phyloP scores from a whole-genome alignment of 2,888 invertebrate genomes.

The Acanthosepion esculentum region DNA sequence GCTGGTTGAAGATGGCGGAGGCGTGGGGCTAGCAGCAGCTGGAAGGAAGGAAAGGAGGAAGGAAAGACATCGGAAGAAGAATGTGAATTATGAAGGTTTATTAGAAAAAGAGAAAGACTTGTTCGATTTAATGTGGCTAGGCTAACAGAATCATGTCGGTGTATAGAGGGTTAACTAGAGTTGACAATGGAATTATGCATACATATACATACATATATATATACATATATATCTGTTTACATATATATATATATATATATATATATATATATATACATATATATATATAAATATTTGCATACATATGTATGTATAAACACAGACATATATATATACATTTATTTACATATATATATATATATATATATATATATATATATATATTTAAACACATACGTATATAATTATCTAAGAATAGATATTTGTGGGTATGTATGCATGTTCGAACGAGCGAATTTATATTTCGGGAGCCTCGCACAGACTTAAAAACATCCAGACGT shows the following conservation, averaged over 20 bases:
- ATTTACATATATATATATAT: background rate
- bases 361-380: too few relatives aligned
- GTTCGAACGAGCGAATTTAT: too few relatives aligned
- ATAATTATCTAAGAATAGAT: too few relatives aligned
- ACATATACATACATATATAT: background rate
- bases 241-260: background rate
- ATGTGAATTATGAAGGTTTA: background rate
- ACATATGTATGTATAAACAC: background rate
- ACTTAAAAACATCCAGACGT: too few relatives aligned
- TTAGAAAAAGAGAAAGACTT: slow-evolving; percentile 16
- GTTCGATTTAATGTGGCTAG: background rate
- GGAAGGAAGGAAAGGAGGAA: slow-evolving; percentile 33
- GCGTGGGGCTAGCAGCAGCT: background rate
- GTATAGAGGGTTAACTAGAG: background rate
- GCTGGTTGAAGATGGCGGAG: background rate
- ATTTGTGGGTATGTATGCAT: too few relatives aligned
- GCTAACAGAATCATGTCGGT: slow-evolving; percentile 33
- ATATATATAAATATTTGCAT: background rate
- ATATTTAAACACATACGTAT: too few relatives aligned
- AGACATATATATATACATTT: too few relatives aligned
- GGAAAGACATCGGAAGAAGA: background rate
- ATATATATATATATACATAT: background rate
- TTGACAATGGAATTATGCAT: slow-evolving; percentile 14
- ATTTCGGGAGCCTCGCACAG: too few relatives aligned
- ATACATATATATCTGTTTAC: background rate